Evolutionary conservation across 2,113 vertebrate species (phyloP).

Genomic region (Ochotona curzoniae): DNA sequence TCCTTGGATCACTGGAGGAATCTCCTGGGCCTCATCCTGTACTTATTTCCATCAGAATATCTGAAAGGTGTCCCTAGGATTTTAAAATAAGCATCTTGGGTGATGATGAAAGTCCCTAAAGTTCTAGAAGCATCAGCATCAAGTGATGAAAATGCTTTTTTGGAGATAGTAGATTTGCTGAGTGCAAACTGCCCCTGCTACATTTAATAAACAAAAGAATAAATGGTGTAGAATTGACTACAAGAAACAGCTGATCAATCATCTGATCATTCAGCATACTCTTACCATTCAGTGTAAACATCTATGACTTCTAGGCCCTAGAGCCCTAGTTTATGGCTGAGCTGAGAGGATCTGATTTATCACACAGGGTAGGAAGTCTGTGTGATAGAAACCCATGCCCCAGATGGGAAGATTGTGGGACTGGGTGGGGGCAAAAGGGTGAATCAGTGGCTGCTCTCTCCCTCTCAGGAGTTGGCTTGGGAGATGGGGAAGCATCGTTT

Average conservation of each 20-base stretch:
- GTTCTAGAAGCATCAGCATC: conserved; percentile 7
- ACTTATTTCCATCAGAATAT: background rate
- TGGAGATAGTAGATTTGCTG: background rate
- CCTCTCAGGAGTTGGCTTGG: background rate
- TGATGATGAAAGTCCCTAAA: conserved; percentile 16
- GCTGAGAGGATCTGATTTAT: conserved; percentile 40
- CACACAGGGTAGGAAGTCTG: conserved; percentile 1
- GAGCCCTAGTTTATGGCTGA: background rate
- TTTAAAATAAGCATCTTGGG: conserved; percentile 15
- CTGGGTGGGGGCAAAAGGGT: no score
- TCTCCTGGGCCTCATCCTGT: background rate
- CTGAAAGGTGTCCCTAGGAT: background rate
- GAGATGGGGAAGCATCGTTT: background rate
- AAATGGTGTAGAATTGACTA: conserved; percentile 64
- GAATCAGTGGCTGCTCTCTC: background rate
- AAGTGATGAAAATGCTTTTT: conserved; percentile 7
- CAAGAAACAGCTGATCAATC: conserved; percentile 51
- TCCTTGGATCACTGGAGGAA: background rate
- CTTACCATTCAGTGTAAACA: background rate
- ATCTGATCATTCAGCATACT: background rate
- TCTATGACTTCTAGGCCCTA: conserved; percentile 34
- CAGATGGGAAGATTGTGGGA: background rate
- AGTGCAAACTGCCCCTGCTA: conserved; percentile 23
- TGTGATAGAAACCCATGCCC: background rate
- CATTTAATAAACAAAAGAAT: conserved; percentile 56